Conservation (phyloP, 37 sponge, comb jelly and placozoan genomes). For the Diacarnus erythraeanus region DNA sequence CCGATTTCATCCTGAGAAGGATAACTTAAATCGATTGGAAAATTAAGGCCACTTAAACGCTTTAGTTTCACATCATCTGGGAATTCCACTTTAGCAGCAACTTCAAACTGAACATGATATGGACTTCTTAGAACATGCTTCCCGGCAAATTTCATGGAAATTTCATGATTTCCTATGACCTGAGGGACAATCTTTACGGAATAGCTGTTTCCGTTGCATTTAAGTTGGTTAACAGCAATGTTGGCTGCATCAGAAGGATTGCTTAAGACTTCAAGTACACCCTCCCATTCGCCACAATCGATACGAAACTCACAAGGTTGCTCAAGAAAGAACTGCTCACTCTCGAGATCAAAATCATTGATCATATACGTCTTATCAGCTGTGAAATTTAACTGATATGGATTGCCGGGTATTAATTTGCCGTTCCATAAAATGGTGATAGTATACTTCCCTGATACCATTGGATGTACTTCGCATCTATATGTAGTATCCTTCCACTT, state of each 20-base stretch:
- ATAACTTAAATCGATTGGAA: neutral
- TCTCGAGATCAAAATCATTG: conserved; percentile 23
- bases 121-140: conserved; percentile 60
- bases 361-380: conserved; percentile 15
- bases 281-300: conserved; percentile 33
- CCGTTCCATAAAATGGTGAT: conserved; percentile 56
- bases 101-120: conserved; percentile 43
- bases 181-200: conserved; percentile 33
- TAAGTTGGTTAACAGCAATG: conserved; percentile 8
- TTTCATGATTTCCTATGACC: conserved; percentile 25
- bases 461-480: conserved; percentile 17
- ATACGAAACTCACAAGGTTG: conserved; percentile 17
- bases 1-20: neutral
- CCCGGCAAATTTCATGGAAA: conserved; percentile 28
- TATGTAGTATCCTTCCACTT: conserved; percentile 27
- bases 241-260: conserved; percentile 35
- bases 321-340: neutral
- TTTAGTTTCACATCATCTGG: neutral
- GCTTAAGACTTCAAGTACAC: conserved; percentile 7
- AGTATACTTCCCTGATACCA: conserved; percentile 40
- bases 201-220: conserved; percentile 11
- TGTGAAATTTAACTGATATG: conserved; percentile 45
- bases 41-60: neutral
- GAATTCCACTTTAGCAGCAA: neutral
- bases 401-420: conserved; percentile 56